Conservation (phyloP, 2,113 vertebrate species). For the Seriola dumerili region DNA sequence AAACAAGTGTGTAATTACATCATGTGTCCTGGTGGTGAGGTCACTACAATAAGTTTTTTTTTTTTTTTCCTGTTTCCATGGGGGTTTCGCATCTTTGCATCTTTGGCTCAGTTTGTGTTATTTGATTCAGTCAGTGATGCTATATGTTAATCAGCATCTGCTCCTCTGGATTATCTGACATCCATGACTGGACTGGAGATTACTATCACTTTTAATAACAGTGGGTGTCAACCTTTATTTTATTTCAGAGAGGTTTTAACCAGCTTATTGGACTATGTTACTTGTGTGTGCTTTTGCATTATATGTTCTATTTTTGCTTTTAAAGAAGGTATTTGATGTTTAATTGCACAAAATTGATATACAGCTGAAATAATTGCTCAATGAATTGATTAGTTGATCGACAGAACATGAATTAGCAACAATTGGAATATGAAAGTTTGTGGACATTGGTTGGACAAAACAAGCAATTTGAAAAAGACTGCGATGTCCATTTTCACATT, state of each 20-base stretch:
- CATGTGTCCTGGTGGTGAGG: background rate
- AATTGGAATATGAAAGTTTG: no score
- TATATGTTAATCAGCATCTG: conserved; percentile 62
- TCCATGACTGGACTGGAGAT: conserved; percentile 55
- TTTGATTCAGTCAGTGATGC: conserved; percentile 1
- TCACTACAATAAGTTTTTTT: background rate
- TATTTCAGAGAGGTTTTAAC: conserved; percentile 40
- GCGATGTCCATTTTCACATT: background rate
- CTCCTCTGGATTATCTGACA: conserved; percentile 55
- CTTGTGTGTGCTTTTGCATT: background rate
- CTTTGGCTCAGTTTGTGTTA: conserved; percentile 16
- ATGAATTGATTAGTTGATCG: no score
- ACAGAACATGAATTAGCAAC: no score
- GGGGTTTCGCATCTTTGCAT: background rate
- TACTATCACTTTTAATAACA: conserved; percentile 54
- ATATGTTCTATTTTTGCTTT: conserved; percentile 24
- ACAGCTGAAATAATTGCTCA: background rate
- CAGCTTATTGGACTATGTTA: conserved; percentile 28
- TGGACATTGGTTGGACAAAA: background rate
- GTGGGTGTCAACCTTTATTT: conserved; percentile 9
- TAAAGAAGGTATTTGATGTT: conserved; percentile 5
- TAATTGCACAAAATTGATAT: background rate
- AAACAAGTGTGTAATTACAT: background rate
- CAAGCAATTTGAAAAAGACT: background rate
- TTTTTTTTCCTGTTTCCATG: no score